Evolutionary conservation across 1,140 invertebrate genomes (phyloP).

Genomic region (Drosophila bocki): DNA sequence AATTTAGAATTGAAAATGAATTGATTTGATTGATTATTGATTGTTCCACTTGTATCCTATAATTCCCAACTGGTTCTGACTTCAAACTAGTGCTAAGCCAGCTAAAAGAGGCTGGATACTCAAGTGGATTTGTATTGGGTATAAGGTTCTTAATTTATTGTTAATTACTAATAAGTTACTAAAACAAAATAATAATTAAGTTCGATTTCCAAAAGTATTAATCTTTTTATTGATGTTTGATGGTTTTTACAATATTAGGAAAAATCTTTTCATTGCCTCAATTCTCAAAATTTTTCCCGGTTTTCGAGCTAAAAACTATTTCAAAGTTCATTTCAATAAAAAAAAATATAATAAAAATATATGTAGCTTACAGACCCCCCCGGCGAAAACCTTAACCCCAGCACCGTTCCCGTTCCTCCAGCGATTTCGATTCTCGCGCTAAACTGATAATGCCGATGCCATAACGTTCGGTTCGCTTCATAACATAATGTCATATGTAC

Average conservation of each 20-base stretch:
- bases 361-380: slow-evolving; percentile 8
- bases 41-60: too few species aligned
- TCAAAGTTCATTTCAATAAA: not conserved
- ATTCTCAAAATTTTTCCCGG: not conserved
- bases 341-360: not conserved
- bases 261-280: not conserved
- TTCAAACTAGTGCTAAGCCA: too few species aligned
- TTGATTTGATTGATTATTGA: too few species aligned
- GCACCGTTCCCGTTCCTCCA: not conserved
- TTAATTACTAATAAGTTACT: too few species aligned
- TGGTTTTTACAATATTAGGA: too few species aligned
- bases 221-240: not conserved
- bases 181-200: too few species aligned
- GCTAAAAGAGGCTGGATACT: too few species aligned
- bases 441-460: slow-evolving; percentile 36
- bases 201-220: not conserved
- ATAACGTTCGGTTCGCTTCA: slow-evolving; percentile 19
- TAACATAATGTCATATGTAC: slow-evolving; percentile 32
- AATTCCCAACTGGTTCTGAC: too few species aligned
- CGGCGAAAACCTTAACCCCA: slow-evolving; percentile 32
- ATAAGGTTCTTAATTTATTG: too few species aligned
- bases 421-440: slow-evolving; percentile 12
- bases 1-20: not conserved
- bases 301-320: not conserved
- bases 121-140: too few species aligned